phyloP scores from a whole-genome alignment of 2,888 invertebrate genomes.

The Euzophera pinguis region DNA sequence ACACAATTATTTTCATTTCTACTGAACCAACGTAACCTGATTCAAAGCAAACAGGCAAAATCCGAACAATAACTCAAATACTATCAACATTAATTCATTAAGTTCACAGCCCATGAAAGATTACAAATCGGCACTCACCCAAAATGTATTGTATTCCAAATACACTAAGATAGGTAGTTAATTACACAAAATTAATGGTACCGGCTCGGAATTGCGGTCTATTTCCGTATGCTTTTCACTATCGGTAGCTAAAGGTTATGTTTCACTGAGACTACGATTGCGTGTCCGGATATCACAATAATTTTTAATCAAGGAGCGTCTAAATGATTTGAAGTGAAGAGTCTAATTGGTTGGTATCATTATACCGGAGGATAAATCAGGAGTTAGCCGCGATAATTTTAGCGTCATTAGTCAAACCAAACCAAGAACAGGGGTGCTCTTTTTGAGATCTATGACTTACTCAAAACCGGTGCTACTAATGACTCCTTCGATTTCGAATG shows the following conservation, averaged over 20 bases:
- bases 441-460: too few species aligned
- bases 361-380: too few species aligned
- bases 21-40: not conserved
- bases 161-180: slow-evolving; percentile 14
- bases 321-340: too few species aligned
- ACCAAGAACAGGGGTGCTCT: too few species aligned
- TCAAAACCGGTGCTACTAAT: too few species aligned
- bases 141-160: slow-evolving; percentile 11
- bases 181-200: slow-evolving; percentile 22
- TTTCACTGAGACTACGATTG: not conserved
- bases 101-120: slow-evolving; percentile 9
- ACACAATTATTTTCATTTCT: not conserved
- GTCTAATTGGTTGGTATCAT: too few species aligned
- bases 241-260: slow-evolving; percentile 11
- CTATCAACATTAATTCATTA: slow-evolving; percentile 6
- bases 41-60: not conserved
- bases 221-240: slow-evolving; percentile 19
- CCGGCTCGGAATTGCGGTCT: slow-evolving; percentile 16
- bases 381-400: too few species aligned
- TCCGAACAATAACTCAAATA: not conserved
- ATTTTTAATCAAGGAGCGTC: too few species aligned
- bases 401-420: too few species aligned
- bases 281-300: not conserved
- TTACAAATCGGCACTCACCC: slow-evolving; percentile 9
- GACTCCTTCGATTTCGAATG: too few species aligned